Conservation (phyloP, 2,113 vertebrate genomes). For the Petaurus breviceps region DNA sequence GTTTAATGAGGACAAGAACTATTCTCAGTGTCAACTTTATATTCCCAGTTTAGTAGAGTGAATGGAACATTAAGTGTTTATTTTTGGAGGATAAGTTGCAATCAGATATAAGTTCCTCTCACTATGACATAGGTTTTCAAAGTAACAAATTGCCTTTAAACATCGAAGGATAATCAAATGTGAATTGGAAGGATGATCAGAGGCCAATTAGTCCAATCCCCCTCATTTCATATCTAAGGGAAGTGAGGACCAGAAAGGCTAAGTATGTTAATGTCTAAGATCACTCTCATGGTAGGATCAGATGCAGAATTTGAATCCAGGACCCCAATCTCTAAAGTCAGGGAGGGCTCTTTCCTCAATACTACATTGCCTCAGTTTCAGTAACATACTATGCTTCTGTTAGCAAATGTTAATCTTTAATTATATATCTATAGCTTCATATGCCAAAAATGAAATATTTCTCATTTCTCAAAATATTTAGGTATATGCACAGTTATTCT, state of each 20-base stretch:
- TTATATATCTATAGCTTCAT: neutral
- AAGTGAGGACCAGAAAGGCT: too few relatives aligned
- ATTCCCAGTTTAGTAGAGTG: neutral
- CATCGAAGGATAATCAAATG: neutral
- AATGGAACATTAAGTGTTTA: neutral
- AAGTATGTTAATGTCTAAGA: neutral
- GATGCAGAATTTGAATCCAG: neutral
- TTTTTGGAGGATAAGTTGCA: neutral
- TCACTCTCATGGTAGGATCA: neutral
- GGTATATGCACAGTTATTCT: neutral
- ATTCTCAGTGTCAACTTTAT: neutral
- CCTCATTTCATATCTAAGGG: too few relatives aligned
- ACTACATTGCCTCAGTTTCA: neutral
- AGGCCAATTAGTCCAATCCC: too few relatives aligned
- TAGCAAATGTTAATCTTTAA: neutral
- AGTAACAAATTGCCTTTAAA: neutral
- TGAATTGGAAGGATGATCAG: too few relatives aligned
- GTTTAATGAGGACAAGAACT: neutral
- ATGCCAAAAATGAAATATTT: neutral
- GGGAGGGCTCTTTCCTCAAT: neutral
- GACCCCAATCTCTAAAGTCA: neutral
- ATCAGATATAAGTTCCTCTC: neutral
- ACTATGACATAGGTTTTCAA: neutral
- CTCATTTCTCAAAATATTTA: neutral
- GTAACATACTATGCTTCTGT: neutral